Evolutionary conservation across 2,113 vertebrate genomes (phyloP).

Genomic region (Tonatia bakeri): DNA sequence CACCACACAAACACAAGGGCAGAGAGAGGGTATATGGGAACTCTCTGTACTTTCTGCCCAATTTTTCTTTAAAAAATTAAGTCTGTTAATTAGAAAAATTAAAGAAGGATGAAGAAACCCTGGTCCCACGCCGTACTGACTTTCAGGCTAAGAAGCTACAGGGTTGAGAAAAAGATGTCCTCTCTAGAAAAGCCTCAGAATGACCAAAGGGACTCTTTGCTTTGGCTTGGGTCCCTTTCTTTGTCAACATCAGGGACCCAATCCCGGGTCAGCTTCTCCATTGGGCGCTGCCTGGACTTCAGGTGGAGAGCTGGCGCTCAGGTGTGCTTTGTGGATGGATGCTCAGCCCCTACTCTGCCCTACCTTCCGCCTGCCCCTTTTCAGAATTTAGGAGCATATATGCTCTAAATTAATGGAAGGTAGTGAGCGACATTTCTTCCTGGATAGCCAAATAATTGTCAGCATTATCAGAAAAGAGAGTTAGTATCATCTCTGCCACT

Average conservation of each 20-base stretch:
- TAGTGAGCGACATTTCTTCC: not conserved
- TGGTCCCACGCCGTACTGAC: not conserved
- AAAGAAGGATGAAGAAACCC: not conserved
- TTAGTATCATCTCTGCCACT: not conserved
- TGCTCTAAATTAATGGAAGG: not conserved
- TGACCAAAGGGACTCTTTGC: not conserved
- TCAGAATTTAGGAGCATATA: not conserved
- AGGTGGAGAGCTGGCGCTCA: not conserved
- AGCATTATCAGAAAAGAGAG: not conserved
- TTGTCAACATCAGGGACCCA: not conserved
- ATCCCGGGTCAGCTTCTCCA: not conserved
- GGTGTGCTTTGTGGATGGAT: not conserved
- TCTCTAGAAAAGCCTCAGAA: not conserved
- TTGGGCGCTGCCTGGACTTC: not conserved
- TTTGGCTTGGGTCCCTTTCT: not conserved
- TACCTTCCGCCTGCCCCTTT: not conserved
- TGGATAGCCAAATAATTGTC: not conserved
- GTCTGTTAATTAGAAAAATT: not conserved
- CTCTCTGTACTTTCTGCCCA: not conserved
- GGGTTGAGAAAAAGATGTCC: not conserved
- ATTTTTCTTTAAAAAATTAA: not conserved
- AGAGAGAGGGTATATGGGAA: not conserved
- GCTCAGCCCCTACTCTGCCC: not conserved
- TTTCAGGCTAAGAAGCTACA: not conserved
- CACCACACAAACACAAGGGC: not conserved